Base-by-base conservation (phyloP, 2,113 vertebrate species). In the Vulpes vulpes region DNA sequence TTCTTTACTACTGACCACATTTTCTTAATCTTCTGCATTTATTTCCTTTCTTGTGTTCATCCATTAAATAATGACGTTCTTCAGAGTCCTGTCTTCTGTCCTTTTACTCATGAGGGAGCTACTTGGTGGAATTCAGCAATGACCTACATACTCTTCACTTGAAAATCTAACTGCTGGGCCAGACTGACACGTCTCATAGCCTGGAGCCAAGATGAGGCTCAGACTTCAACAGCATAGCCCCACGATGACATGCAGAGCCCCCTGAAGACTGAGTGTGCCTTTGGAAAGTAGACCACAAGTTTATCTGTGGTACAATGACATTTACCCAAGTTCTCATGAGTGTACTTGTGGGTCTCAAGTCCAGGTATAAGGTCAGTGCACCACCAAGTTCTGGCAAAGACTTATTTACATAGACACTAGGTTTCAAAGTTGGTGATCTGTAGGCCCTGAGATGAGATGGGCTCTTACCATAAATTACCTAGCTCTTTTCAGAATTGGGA, bases 31-130 rank as follows among this genome's bases (percentile, higher is more conserved):
- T 6, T 87, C 27, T 91, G 32, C 53, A 65, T 85, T 71, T 43
- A n/a, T 82, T 85, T 67, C 19, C 91, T 96, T 87, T 87, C 78
- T 83, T 88, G 20, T 62, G 59, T 14, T 85, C 25, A 53, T 92
- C 19, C 8, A 62, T 59, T 94, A 82, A 83, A 85, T 73, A 85
- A 43, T 23, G 57, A 65, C 55, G 2, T 22, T 88, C 16, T 76
- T 11, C 12, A 67, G 71, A 90, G 17, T 80, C 9, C 11, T 81
- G 57, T 49, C 62, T 91, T 83, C 38, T 90, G 14, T 11, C 0
- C 35, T 90, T n/a, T 65, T 84, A 49, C 80, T 35, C 3, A 0
- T 43, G n/a, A 25, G 20, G 87, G 8, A 95, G 7, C 80, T 74
- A 35, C 30, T 55, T 53, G 8, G 59, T 51, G 74, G 19, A 25